phyloP scores from a whole-genome alignment of 1,140 invertebrate species.

The Drosophila triauraria region DNA sequence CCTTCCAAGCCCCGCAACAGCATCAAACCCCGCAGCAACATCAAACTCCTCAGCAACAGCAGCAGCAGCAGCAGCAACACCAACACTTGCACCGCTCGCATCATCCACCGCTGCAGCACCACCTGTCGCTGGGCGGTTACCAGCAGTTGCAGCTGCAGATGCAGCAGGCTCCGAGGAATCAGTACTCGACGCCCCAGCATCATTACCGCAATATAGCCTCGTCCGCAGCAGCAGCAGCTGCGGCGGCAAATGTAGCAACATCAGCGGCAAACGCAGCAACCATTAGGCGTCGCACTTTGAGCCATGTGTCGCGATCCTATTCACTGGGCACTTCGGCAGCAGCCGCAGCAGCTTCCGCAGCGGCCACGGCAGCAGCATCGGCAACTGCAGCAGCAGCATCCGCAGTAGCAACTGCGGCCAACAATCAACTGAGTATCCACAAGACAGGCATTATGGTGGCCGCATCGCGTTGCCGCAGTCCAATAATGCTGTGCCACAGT shows the following conservation, averaged over 20 bases:
- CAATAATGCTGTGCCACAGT: slow-evolving; percentile 92
- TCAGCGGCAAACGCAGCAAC: slow-evolving; percentile 57
- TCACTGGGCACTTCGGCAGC: slow-evolving; percentile 66
- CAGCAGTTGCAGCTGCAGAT: slow-evolving; percentile 59
- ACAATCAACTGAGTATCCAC: slow-evolving; percentile 65
- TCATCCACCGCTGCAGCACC: slow-evolving; percentile 81
- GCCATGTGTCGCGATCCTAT: slow-evolving; percentile 79
- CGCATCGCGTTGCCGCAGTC: slow-evolving; percentile 86
- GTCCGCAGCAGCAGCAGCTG: slow-evolving; percentile 32
- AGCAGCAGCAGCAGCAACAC: slow-evolving; percentile 28
- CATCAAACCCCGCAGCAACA: slow-evolving; percentile 46
- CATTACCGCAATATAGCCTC: slow-evolving; percentile 65
- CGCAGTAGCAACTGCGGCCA: slow-evolving; percentile 24
- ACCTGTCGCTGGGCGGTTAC: slow-evolving; percentile 76
- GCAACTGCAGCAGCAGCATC: slow-evolving; percentile 14
- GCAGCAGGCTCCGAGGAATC: slow-evolving; percentile 48
- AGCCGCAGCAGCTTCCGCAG: slow-evolving; percentile 17
- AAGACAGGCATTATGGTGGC: slow-evolving; percentile 74
- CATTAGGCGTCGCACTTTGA: slow-evolving; percentile 75
- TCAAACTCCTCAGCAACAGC: slow-evolving; percentile 39
- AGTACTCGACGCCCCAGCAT: slow-evolving; percentile 75
- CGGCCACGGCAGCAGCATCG: slow-evolving; percentile 20
- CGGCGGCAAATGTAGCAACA: slow-evolving; percentile 46
- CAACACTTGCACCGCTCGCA: slow-evolving; percentile 38
- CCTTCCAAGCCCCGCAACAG: slow-evolving; percentile 59